A percentile compares a stretch with the other conserved stretches of the same genome.
These are phyloP conservation scores for Cariama cristata DNA, from an alignment of 2,113 vertebrate genomes.

Conservation along the genomic window DNA sequence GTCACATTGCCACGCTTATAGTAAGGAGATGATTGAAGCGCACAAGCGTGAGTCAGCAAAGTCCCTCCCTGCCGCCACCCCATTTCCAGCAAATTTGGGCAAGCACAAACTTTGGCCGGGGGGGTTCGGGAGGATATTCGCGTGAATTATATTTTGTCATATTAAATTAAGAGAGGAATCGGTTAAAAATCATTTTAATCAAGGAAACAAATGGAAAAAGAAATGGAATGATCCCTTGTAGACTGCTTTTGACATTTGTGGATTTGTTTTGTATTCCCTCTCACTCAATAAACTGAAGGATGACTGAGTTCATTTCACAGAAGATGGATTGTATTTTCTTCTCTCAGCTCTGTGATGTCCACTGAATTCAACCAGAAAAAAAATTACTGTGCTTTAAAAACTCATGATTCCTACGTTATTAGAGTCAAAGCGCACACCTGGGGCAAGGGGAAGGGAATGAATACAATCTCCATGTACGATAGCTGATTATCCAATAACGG, in stretches of 20 bases:
- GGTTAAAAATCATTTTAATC: constrained; percentile 42
- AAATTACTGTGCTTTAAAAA: not conserved
- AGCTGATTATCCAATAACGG: not conserved
- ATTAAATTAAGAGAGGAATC: constrained; percentile 23
- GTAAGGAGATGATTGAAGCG: not conserved
- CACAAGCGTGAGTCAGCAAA: not conserved
- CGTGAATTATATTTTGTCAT: not conserved
- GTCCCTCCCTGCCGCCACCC: not conserved
- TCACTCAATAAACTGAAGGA: constrained; percentile 46
- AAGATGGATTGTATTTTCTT: constrained; percentile 51
- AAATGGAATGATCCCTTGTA: not conserved
- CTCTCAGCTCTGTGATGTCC: not conserved
- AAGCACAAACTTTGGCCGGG: not conserved
- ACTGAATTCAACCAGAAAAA: not conserved
- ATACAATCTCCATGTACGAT: accelerated
- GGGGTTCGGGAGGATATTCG: not conserved
- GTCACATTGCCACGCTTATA: not conserved
- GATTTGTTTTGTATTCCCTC: constrained; percentile 48
- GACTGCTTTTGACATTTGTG: constrained; percentile 41
- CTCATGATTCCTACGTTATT: not conserved
- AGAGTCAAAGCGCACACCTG: not conserved
- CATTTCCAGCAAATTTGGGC: not conserved
- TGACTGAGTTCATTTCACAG: constrained; percentile 58
- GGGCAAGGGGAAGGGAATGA: not conserved
- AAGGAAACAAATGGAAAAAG: constrained; percentile 38